These are phyloP conservation scores for Meles meles DNA, from an alignment of 2,113 vertebrate species.

Conservation along the genomic window DNA sequence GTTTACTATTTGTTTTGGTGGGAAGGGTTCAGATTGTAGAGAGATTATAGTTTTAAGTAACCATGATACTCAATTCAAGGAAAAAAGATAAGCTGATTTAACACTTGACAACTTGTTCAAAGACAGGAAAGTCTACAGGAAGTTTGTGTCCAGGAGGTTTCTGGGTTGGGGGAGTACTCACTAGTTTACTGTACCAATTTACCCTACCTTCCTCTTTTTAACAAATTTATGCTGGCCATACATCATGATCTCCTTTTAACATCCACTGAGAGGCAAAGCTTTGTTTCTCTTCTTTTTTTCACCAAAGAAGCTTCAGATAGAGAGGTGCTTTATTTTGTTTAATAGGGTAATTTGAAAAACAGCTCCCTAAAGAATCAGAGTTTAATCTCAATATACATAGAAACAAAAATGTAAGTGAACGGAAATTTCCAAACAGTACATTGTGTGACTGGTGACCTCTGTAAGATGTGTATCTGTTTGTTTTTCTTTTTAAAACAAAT, in stretches of 20 bases:
- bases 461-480: background rate
- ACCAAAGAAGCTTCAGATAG: background rate
- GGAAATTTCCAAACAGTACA: background rate
- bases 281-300: background rate
- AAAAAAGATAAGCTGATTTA: background rate
- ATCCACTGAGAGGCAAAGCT: background rate
- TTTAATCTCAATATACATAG: background rate
- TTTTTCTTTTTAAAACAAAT: constrained; percentile 1
- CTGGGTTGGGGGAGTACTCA: fast-evolving
- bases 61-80: background rate
- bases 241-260: background rate
- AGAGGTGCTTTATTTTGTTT: background rate
- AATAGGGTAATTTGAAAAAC: background rate
- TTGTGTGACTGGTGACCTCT: background rate
- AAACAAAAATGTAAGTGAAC: background rate
- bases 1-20: background rate
- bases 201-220: background rate
- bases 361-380: background rate
- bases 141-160: background rate
- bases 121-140: background rate
- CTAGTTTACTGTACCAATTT: background rate
- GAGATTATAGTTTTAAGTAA: background rate
- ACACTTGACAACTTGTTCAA: background rate
- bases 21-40: background rate
- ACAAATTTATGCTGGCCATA: background rate